Percentiles rank a stretch among this genome's conserved stretches.
These are phyloP conservation scores for Agrotis segetum DNA, from an alignment of 2,888 invertebrate species.

Conservation along the genomic window DNA sequence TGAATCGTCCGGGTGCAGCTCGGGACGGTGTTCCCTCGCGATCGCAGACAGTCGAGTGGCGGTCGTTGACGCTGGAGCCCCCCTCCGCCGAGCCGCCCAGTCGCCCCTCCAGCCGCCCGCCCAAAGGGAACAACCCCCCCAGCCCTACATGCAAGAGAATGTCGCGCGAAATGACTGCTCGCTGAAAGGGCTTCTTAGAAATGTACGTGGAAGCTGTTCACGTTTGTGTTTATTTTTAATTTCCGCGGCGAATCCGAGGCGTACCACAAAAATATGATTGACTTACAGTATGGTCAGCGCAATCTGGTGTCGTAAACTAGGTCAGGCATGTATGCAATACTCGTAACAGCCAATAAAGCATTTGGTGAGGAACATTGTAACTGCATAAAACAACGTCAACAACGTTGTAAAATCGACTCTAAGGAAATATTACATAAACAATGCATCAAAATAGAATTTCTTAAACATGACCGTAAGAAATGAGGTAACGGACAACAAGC, in stretches of 20 bases:
- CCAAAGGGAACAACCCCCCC: constrained; percentile 80
- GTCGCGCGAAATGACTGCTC: constrained; percentile 70
- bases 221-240: constrained; percentile 63
- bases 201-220: constrained; percentile 58
- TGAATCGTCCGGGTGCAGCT: constrained; percentile 72
- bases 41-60: constrained; percentile 85
- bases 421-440: constrained; percentile 65
- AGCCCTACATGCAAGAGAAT: constrained; percentile 67
- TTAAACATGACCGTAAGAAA: constrained; percentile 24
- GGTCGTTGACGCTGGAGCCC: constrained; percentile 89
- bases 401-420: constrained; percentile 37
- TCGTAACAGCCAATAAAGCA: constrained; percentile 57
- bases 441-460: constrained; percentile 49
- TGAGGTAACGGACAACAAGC: constrained; percentile 3
- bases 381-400: constrained; percentile 46
- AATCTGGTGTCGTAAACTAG: constrained; percentile 75
- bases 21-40: constrained; percentile 82
- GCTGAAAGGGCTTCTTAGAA: constrained; percentile 62
- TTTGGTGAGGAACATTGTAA: constrained; percentile 50
- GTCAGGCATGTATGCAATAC: constrained; percentile 72
- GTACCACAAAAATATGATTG: constrained; percentile 57
- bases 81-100: constrained; percentile 77
- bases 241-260: constrained; percentile 47
- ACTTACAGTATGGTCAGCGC: constrained; percentile 68
- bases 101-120: constrained; percentile 88